These are phyloP conservation scores for Bombus breviceps DNA, from an alignment of 1,140 invertebrate species.

Conservation along the genomic window DNA sequence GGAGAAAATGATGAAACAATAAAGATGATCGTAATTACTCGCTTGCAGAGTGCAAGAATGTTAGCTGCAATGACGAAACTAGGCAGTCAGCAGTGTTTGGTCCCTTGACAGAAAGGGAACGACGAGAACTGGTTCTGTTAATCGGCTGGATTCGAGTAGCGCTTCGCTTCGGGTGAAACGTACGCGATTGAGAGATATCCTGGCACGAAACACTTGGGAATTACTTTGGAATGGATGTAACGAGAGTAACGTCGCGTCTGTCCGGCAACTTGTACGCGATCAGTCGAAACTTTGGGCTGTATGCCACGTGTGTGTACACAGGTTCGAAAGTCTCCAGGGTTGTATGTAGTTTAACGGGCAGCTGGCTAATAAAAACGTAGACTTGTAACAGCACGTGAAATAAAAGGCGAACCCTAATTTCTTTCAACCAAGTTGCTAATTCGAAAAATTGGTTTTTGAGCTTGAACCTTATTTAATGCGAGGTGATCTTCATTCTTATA, in stretches of 20 bases:
- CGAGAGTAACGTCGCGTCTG: slow-evolving; percentile 11
- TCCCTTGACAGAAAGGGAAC: not conserved
- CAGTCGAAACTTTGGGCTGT: slow-evolving; percentile 16
- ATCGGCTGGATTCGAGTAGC: slow-evolving; percentile 15
- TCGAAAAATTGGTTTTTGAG: not conserved
- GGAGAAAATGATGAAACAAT: not conserved
- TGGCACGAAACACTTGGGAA: slow-evolving; percentile 33
- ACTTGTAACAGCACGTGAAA: too few species aligned
- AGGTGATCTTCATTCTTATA: not conserved
- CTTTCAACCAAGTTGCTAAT: not conserved
- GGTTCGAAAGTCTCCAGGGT: slow-evolving; percentile 2
- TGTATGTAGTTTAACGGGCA: not conserved
- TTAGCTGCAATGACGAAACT: not conserved
- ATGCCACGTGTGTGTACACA: not conserved
- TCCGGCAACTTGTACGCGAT: slow-evolving; percentile 5
- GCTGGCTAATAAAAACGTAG: not conserved
- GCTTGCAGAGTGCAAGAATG: too few species aligned
- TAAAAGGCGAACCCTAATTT: too few species aligned
- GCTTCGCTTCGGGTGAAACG: not conserved
- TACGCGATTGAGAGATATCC: slow-evolving; percentile 36
- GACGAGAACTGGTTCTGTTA: slow-evolving; percentile 1
- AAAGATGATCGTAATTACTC: not conserved
- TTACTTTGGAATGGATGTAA: slow-evolving; percentile 42
- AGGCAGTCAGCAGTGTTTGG: not conserved
- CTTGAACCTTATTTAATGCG: too few species aligned